Evolutionary conservation across 2,888 invertebrate genomes (phyloP).

Genomic region (Dorcus parallelipipedus): DNA sequence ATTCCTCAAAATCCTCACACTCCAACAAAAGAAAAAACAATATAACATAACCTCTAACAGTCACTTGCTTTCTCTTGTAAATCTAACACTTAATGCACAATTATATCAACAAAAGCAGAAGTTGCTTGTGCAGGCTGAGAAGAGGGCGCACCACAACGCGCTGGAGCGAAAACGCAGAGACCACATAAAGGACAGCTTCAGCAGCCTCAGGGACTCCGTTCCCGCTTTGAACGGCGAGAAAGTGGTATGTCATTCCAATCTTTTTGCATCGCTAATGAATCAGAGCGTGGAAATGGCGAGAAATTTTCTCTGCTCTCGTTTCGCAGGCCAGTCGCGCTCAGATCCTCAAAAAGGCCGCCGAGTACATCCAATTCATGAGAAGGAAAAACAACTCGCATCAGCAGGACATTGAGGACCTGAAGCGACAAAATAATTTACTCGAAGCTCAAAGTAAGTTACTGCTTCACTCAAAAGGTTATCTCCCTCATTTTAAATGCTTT

Average conservation of each 20-base stretch:
- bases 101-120: slow-evolving; percentile 9
- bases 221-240: slow-evolving; percentile 95
- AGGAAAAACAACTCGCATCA: slow-evolving; percentile 91
- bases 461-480: no score
- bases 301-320: slow-evolving; percentile 20
- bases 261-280: slow-evolving; percentile 11
- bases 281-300: slow-evolving; percentile 6
- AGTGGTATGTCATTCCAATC: slow-evolving; percentile 53
- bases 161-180: slow-evolving; percentile 94
- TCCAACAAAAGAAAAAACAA: background rate
- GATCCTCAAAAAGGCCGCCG: slow-evolving; percentile 96
- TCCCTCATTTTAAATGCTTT: no score
- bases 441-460: slow-evolving; percentile 79
- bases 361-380: slow-evolving; percentile 94
- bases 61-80: background rate
- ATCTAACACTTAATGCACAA: background rate
- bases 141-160: slow-evolving; percentile 98
- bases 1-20: background rate
- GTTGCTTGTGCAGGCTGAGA: slow-evolving; percentile 71
- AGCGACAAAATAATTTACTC: slow-evolving; percentile 81
- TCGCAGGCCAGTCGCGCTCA: slow-evolving; percentile 89
- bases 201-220: slow-evolving; percentile 89
- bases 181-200: slow-evolving; percentile 98
- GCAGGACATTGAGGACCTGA: slow-evolving; percentile 92
- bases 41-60: background rate